Base-by-base conservation (phyloP, 1,140 invertebrate genomes). In the Hypsibius dujardini region DNA sequence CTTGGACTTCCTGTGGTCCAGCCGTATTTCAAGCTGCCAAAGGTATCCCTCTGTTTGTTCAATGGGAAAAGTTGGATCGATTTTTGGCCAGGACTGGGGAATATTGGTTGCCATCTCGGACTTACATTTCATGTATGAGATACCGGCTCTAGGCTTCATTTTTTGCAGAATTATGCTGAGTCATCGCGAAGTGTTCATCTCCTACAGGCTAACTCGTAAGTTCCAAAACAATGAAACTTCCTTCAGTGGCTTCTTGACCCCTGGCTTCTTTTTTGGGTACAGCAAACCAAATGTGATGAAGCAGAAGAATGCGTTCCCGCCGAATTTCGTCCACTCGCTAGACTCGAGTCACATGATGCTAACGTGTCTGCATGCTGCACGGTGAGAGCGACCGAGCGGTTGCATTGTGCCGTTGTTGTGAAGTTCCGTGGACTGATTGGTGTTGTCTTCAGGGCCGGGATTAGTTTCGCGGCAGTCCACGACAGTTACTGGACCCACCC, bases 401-500 rank as follows among this genome's bases (percentile, higher is more conserved):
- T 72, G 1, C 1, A 70, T 70, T 14, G 70, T n/a, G 46, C 28
- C 1, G 2, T 1, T 40, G n/a, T 67, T 3, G 14, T 72, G 69
- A 46, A 59, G n/a, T 60, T 46, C 12, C 42, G 50, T 15, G 46
- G 67, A 15, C 47, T n/a, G 15, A 40, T 70, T 73, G 75, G 71
- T 46, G 2, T 47, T 72, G 50, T 3, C 72, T 75, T 12, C 75
- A 81, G 86, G 47, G 81, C 81, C 42, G 90, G 87, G 1, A 84
- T 98, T 46, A 90, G 89, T 47, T 98, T 94, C 83, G 90, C 92
- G 1, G 95, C 95, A 0, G 93, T 99, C 14, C 96, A 99, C 79
- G 96, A 99, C 81, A 98, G 95, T 78, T 99, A 88, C 81, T 99
- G 96, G 96, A 98, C 95, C 3, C 96, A 99, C 82, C 85, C 95